Evolutionary conservation across 2,113 vertebrate species (phyloP), one percentile per base, ranked within the genome.

Genomic region (Heterotilapia buettikoferi): DNA sequence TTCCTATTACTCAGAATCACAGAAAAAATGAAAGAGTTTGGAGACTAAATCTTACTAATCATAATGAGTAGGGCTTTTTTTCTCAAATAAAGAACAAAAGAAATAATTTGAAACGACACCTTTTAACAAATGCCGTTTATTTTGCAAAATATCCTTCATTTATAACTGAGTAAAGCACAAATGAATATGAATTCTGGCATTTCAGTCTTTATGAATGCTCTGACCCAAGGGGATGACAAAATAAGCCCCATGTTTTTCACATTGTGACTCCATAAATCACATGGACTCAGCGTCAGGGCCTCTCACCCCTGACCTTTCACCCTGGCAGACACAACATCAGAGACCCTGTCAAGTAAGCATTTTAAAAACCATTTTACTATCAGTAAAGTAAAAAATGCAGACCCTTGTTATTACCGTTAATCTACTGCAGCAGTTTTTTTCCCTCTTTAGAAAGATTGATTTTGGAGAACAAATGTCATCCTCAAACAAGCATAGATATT

Each of bases 231-330:
- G 40, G 86, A 63, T 19, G 66, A 86, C 57, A 33, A 36, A 43
- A 45, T 87, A 80, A 86, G 63, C 52, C 45, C 33, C 57, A 84
- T 87, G 86, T 92, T 94, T 94, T 94, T 92, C 90, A 89, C 90
- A 87, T 88, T 84, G 76, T 36, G 47, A 87, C 90, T 66, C 68
- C 83, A 90, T 93, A 93, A 94, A 95, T 95, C 95, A 92, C 89
- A 66, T 80, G 16, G 80, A 81, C 90, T 93, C 90, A 91, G 85
- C 90, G 82, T 80, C 52, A 3, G 24, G 89, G 89, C 92, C 92
- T 89, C 80, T 93, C 26, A 85, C 86, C 93, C 40, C 71, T 88
- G 2, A 92, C 89, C 92, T 90, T 87, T 93, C 68, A 90, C 91
- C 93, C 84, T 50, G 43, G 73, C 79, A 89, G 83, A 71, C 86